These are phyloP conservation scores for Belonocnema kinseyi DNA, from an alignment of 1,140 invertebrate genomes.

Conservation along the genomic window DNA sequence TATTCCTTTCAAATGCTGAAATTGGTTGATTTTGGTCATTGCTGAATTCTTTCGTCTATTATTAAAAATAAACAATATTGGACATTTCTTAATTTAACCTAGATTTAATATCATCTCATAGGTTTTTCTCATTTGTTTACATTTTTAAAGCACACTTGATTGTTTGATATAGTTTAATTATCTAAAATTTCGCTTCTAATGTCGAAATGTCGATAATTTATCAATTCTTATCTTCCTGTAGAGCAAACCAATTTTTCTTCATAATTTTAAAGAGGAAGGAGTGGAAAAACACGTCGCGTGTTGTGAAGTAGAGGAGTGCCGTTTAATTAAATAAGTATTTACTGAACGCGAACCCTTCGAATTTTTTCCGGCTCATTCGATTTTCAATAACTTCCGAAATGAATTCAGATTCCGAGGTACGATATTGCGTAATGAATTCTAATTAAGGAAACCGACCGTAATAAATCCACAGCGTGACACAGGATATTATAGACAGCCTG, in stretches of 20 bases:
- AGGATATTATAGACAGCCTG: not conserved
- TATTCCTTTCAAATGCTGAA: too few relatives aligned
- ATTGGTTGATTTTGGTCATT: too few relatives aligned
- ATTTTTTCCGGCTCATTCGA: not conserved
- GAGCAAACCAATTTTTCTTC: not conserved
- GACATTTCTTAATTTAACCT: too few relatives aligned
- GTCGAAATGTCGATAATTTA: too few relatives aligned
- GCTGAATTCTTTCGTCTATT: too few relatives aligned
- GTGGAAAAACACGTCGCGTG: not conserved
- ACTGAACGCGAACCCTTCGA: slow-evolving; percentile 15
- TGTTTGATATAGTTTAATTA: too few relatives aligned
- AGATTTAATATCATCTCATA: too few relatives aligned
- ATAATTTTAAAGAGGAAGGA: not conserved
- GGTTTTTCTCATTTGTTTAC: too few relatives aligned
- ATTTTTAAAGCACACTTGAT: too few relatives aligned
- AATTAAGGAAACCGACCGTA: slow-evolving; percentile 4
- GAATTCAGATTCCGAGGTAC: not conserved
- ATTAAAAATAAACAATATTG: too few relatives aligned
- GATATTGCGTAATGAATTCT: slow-evolving; percentile 12
- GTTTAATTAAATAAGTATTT: slow-evolving; percentile 25
- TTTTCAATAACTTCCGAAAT: slow-evolving; percentile 24
- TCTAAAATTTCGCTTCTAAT: too few relatives aligned
- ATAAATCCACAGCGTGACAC: not conserved
- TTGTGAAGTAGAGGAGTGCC: slow-evolving; percentile 7
- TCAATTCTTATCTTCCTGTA: not conserved